Evolutionary conservation across 1,140 invertebrate species (phyloP), one percentile per base, ranked within the genome.

Genomic region (Lepidurus apus): DNA sequence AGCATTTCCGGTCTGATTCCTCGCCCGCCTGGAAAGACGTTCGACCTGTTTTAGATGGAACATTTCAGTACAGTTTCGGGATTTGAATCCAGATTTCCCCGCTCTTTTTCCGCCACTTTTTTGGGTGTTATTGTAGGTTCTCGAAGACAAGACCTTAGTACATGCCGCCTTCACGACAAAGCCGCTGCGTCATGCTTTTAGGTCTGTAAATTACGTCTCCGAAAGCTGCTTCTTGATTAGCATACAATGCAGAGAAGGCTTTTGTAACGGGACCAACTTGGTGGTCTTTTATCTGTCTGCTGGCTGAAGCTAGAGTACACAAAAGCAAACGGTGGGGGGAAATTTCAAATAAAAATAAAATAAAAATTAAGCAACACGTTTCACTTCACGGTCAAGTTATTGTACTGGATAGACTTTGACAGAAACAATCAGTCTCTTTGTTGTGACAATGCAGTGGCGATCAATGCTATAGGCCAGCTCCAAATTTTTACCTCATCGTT

Each of bases 201-300:
- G 13, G 53, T 65, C 53, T 17, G 53, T 65, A 65, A 65, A 65
- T 65, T 65, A 65, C 53, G 53, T 65, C 53, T 65, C 53, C 53
- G 21, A 65, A 65, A 65, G 53, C 53, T 65, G 53, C 53, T 65
- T 65, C 53, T 65, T 65, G 53, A 65, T 65, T 65, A 65, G 53
- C 53, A 65, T 65, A 65, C 53, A 65, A 65, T 65, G 53, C 53
- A n/a, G 53, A 65, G 53, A 65, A 65, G 53, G 53, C 53, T 65
- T 65, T 65, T 65, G 53, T 65, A 65, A 65, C 53, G 53, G 53
- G 53, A 65, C 53, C 53, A 65, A 65, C 53, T 65, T 65, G 53
- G 53, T 65, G 53, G 53, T 65, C 53, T 65, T 65, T 65, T 65
- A 65, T 21, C 13, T 65, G 53, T 65, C 53, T 65, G 53, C 53